Conservation (phyloP, 37 sponge, comb jelly and placozoan genomes). For the Diacarnus erythraeanus region DNA sequence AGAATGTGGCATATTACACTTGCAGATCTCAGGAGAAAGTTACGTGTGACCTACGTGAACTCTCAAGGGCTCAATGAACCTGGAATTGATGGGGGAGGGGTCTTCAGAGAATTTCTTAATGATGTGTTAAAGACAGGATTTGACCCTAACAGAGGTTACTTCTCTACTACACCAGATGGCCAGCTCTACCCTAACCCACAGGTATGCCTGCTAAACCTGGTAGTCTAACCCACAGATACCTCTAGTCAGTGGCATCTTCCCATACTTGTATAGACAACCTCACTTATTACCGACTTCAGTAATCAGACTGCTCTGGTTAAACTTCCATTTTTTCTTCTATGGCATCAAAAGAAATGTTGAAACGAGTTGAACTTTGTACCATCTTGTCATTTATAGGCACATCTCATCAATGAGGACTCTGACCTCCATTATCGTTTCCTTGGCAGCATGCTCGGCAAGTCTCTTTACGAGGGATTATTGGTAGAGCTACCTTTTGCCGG, state of each 20-base stretch:
- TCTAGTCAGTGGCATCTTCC: no score
- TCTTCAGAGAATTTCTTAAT: constrained; percentile 95
- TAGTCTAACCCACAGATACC: no score
- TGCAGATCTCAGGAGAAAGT: constrained; percentile 48
- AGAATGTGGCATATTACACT: no score
- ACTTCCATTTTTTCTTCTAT: no score
- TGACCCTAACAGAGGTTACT: constrained; percentile 90
- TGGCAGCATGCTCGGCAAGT: constrained; percentile 89
- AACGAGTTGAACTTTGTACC: not conserved
- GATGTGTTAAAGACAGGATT: constrained; percentile 88
- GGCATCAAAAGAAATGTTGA: no score
- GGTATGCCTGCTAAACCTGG: no score
- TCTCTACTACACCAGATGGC: constrained; percentile 63
- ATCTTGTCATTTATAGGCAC: constrained; percentile 35
- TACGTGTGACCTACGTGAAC: constrained; percentile 75
- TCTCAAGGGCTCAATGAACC: constrained; percentile 92
- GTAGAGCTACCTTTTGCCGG: constrained; percentile 90
- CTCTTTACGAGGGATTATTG: constrained; percentile 77
- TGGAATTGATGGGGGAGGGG: constrained; percentile 96
- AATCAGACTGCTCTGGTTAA: no score
- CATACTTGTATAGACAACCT: no score
- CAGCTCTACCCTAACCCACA: constrained; percentile 75
- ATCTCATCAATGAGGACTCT: constrained; percentile 62
- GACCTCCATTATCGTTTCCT: constrained; percentile 80
- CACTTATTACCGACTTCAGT: no score